Conservation (phyloP, 2,113 vertebrate genomes). For the Noturus placidus region DNA sequence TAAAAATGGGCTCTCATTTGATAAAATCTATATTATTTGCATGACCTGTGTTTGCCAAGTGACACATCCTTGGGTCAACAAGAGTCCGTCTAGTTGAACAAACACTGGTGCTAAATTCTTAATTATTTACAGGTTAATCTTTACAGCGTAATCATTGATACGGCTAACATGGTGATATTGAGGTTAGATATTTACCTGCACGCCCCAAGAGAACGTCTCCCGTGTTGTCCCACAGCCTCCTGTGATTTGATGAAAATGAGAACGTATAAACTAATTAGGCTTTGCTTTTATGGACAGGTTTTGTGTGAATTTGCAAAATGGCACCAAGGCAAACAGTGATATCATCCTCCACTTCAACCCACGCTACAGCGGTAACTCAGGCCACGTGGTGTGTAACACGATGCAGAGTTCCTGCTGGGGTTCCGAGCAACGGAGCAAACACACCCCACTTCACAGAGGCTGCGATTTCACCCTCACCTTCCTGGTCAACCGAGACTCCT, state of each 20-base stretch:
- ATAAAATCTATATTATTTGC: background rate
- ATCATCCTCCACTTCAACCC: conserved; percentile 74
- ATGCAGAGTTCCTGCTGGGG: conserved; percentile 59
- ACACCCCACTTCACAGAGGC: conserved; percentile 57
- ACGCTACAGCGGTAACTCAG: conserved; percentile 51
- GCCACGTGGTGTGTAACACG: conserved; percentile 66
- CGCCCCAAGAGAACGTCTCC: no score
- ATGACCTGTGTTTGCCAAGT: background rate
- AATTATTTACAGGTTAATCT: background rate
- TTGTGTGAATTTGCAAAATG: conserved; percentile 63
- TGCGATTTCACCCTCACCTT: conserved; percentile 59
- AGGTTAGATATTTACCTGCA: no score
- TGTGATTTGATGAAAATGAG: no score
- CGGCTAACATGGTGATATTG: no score
- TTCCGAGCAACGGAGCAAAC: conserved; percentile 56
- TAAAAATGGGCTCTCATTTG: background rate
- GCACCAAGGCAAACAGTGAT: conserved; percentile 36
- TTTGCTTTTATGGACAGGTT: conserved; percentile 55
- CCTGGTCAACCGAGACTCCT: conserved; percentile 40
- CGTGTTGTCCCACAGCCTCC: no score
- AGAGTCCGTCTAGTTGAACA: background rate
- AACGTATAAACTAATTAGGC: no score
- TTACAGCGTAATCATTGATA: no score
- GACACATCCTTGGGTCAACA: background rate
- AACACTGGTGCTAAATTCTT: background rate